Evolutionary conservation across 2,888 invertebrate genomes (phyloP), one percentile per base, ranked within the genome.

Genomic region (Parochlus steinenii): DNA sequence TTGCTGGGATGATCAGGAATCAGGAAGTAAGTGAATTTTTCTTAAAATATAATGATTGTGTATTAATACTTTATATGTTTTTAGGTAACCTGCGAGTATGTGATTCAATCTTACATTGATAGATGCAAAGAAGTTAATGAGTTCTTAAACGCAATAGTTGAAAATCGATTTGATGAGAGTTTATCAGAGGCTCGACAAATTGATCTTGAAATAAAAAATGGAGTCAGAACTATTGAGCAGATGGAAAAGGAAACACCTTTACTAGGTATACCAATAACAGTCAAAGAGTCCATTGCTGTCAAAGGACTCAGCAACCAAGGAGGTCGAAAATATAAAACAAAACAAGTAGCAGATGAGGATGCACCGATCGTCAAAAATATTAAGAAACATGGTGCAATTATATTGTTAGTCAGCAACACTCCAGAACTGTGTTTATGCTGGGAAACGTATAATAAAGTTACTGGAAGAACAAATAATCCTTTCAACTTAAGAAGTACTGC

Each of bases 351-450:
- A 1, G 62, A 64, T 34, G 62, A 67, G 27, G 86, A 90, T 58
- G 86, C 87, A 0, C 71, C 71, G 1, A 70, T 71, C 4, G 74
- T 90, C 3, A 62, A 62, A 30, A 59, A 68, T 25, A 69, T 82
- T 34, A 69, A 73, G 43, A 65, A 72, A 29, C 82, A 81, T 26
- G 90, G 92, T 1, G 86, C 77, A 18, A 83, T 92, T 41, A 78
- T 82, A 3, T 56, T 92, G 31, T 72, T 82, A 3, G 77, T 87
- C 3, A 89, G 89, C 23, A 93, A 90, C 53, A 80, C 86, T 0
- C 87, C 90, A 2, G 90, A 92, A 50, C 63, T 87, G 31, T 90
- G 90, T 48, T 66, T 90, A 71, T 82, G 82, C 63, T 86, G 82
- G 76, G 90, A 93, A 58, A 83, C 85, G 0, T 74, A 71, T 45